Percentiles rank a stretch among this genome's conserved stretches.
These are phyloP conservation scores for Oncorhynchus mykiss DNA, from an alignment of 2,113 vertebrate genomes.

Conservation along the genomic window DNA sequence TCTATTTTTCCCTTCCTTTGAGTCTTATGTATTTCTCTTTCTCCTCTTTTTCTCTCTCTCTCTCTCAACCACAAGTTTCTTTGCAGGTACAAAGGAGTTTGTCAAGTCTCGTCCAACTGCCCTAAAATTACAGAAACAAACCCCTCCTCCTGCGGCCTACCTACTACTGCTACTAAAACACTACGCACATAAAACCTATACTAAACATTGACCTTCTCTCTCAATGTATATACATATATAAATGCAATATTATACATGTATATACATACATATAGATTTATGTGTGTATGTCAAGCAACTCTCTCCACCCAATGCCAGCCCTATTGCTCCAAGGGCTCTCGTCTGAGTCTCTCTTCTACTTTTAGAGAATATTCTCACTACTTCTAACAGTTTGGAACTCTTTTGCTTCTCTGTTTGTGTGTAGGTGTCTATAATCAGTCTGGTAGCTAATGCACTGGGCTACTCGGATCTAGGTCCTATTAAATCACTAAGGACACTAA, in stretches of 20 bases:
- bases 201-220: conserved; percentile 75
- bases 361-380: conserved; percentile 77
- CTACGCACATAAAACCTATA: conserved; percentile 71
- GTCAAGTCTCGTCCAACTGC: conserved; percentile 70
- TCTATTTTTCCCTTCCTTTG: conserved; percentile 74
- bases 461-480: conserved; percentile 99
- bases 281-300: conserved; percentile 79
- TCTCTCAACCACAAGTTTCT: conserved; percentile 89
- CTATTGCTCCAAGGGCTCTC: conserved; percentile 40
- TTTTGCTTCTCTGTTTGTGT: conserved; percentile 96
- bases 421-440: conserved; percentile 99
- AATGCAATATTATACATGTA: conserved; percentile 78
- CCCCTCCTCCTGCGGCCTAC: conserved; percentile 48
- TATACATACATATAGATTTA: conserved; percentile 75
- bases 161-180: conserved; percentile 66
- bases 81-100: conserved; percentile 96
- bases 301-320: conserved; percentile 86
- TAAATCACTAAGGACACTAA: conserved; percentile 99
- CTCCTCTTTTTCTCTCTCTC: conserved; percentile 68
- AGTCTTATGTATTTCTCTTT: conserved; percentile 79
- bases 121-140: conserved; percentile 71
- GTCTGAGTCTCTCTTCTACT: conserved; percentile 54
- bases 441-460: conserved; percentile 99
- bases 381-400: conserved; percentile 99
- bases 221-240: conserved; percentile 80